Evolutionary conservation across 2,888 invertebrate genomes (phyloP).

Genomic region (Syrphus vitripennis): DNA sequence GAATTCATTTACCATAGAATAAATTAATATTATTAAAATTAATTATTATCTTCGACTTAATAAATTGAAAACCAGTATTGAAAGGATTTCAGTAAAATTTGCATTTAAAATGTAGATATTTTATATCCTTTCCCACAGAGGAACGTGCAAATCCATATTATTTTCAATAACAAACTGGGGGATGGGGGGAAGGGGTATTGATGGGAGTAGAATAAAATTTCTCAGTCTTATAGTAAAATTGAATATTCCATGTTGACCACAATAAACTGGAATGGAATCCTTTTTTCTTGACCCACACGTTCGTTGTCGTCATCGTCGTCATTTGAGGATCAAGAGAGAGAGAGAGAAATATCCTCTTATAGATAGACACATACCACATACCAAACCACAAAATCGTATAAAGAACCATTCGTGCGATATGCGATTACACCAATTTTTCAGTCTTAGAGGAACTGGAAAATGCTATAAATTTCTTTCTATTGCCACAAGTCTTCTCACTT

Average conservation of each 20-base stretch:
- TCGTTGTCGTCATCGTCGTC: constrained; percentile 3
- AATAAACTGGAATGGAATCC: constrained; percentile 20
- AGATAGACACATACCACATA: background rate
- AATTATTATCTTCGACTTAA: background rate
- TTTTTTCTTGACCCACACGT: constrained; percentile 17
- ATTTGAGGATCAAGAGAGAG: background rate
- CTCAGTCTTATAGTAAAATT: constrained; percentile 27
- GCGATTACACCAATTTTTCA: constrained; percentile 68
- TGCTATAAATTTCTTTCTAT: constrained; percentile 58
- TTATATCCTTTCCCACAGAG: background rate
- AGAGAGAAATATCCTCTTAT: background rate
- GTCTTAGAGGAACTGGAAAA: constrained; percentile 59
- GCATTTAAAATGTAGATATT: background rate
- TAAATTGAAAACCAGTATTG: background rate
- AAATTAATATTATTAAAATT: background rate
- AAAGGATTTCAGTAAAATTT: constrained; percentile 43
- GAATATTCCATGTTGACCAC: constrained; percentile 23
- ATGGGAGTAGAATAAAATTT: background rate
- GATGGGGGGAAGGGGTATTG: no score
- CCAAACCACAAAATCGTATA: constrained; percentile 23
- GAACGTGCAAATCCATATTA: background rate
- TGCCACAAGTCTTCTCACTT: background rate
- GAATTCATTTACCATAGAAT: background rate
- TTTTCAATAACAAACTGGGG: background rate
- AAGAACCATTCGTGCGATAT: constrained; percentile 43